These are phyloP conservation scores for Nixonia krombeini DNA, from an alignment of 1,140 invertebrate species.

Conservation along the genomic window DNA sequence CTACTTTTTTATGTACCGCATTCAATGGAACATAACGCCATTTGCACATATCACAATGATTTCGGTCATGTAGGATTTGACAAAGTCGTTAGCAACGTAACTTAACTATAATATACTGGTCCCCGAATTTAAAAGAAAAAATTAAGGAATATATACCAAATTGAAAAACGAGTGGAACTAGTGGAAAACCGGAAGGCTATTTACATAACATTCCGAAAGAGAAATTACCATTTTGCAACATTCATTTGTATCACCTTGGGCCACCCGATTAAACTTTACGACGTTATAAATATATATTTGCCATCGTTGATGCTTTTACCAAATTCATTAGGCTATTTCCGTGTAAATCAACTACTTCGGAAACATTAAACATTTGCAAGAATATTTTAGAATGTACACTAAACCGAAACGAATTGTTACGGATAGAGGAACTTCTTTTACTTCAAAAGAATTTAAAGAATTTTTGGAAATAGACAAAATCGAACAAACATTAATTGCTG, in stretches of 20 bases:
- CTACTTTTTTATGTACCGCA: constrained; percentile 47
- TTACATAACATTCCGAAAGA: constrained; percentile 38
- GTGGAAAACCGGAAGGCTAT: constrained; percentile 42
- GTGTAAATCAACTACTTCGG: constrained; percentile 5
- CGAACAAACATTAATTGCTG: neutral
- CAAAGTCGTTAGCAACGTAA: constrained; percentile 40
- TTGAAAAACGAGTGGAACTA: constrained; percentile 52
- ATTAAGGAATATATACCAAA: constrained; percentile 33
- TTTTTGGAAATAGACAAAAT: neutral
- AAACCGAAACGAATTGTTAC: neutral
- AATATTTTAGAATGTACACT: constrained; percentile 5
- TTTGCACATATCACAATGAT: constrained; percentile 45
- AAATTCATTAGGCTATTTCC: constrained; percentile 11
- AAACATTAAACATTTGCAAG: neutral
- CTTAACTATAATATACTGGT: constrained; percentile 25
- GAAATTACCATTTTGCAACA: neutral
- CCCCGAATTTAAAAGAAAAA: constrained; percentile 18
- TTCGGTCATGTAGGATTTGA: constrained; percentile 45
- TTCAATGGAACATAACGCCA: constrained; percentile 36
- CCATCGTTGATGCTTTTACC: constrained; percentile 6
- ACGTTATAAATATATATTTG: neutral
- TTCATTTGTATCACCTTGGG: constrained; percentile 4
- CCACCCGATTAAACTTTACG: neutral
- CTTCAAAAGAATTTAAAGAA: neutral
- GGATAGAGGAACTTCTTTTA: neutral